phyloP scores from a whole-genome alignment of 2,113 vertebrate species.

The Hemiprocne comata region DNA sequence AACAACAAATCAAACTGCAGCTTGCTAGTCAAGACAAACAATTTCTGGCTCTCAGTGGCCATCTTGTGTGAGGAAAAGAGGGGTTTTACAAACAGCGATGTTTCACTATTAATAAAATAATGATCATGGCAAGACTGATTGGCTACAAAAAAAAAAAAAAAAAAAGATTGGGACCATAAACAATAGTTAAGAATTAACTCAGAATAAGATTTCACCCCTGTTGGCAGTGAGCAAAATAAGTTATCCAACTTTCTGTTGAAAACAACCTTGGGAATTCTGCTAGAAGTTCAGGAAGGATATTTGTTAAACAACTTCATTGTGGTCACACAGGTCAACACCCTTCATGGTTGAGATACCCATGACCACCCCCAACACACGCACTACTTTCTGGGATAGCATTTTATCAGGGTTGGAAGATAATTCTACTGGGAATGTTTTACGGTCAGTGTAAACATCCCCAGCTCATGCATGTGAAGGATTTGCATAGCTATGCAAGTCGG shows the following conservation, averaged over 20 bases:
- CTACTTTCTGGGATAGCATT: not conserved
- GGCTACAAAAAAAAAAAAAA: not conserved
- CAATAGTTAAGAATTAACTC: not conserved
- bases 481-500: not conserved
- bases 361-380: not conserved
- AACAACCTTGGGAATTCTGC: not conserved
- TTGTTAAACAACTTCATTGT: not conserved
- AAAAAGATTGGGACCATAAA: not conserved
- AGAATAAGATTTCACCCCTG: not conserved
- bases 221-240: not conserved
- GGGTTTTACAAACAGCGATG: not conserved
- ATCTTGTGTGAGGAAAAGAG: not conserved
- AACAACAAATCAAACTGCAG: not conserved
- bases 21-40: not conserved
- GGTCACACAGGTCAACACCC: not conserved
- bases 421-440: constrained; percentile 3
- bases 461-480: not conserved
- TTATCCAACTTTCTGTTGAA: not conserved
- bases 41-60: not conserved
- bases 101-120: not conserved
- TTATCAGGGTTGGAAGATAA: not conserved
- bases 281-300: not conserved
- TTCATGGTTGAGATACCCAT: not conserved
- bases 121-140: not conserved
- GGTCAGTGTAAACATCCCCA: constrained; percentile 1